Conservation (phyloP, 2,888 invertebrate genomes). For the Scrobipalpa atriplicella region DNA sequence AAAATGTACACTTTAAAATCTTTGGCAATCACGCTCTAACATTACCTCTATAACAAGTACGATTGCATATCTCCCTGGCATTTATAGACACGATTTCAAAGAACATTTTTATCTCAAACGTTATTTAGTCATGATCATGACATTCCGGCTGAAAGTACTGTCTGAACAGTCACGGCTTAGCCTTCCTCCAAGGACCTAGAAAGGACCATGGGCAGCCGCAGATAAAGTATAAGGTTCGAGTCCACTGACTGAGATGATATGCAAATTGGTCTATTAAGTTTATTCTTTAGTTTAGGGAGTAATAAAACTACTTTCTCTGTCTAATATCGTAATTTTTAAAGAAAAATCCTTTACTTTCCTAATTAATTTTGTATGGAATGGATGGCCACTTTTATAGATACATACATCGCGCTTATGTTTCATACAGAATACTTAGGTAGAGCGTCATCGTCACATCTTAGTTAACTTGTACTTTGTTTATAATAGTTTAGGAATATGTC, state of each 20-base stretch:
- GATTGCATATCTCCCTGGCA: constrained; percentile 8
- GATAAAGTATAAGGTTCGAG: not conserved
- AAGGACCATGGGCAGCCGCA: constrained; percentile 15
- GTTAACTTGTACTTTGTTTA: too few relatives aligned
- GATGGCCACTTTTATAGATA: too few relatives aligned
- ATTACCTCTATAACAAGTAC: not conserved
- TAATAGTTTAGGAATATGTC: too few relatives aligned
- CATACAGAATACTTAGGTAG: too few relatives aligned
- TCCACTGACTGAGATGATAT: not conserved
- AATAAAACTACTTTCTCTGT: too few relatives aligned
- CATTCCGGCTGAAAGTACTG: constrained; percentile 3
- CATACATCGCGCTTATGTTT: too few relatives aligned
- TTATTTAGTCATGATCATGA: constrained; percentile 2
- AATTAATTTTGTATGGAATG: too few relatives aligned
- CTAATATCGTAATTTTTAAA: too few relatives aligned
- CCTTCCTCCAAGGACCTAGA: constrained; percentile 28
- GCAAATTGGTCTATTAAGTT: too few relatives aligned
- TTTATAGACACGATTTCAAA: constrained; percentile 10
- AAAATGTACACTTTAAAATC: not conserved
- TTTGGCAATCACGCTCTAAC: not conserved
- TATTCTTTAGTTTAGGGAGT: too few relatives aligned
- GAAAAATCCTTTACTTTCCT: too few relatives aligned
- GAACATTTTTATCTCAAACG: constrained; percentile 13
- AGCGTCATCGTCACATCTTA: too few relatives aligned
- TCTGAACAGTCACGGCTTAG: constrained; percentile 23